phyloP scores from a whole-genome alignment of 2,113 vertebrate genomes.

The Phaethornis superciliosus region DNA sequence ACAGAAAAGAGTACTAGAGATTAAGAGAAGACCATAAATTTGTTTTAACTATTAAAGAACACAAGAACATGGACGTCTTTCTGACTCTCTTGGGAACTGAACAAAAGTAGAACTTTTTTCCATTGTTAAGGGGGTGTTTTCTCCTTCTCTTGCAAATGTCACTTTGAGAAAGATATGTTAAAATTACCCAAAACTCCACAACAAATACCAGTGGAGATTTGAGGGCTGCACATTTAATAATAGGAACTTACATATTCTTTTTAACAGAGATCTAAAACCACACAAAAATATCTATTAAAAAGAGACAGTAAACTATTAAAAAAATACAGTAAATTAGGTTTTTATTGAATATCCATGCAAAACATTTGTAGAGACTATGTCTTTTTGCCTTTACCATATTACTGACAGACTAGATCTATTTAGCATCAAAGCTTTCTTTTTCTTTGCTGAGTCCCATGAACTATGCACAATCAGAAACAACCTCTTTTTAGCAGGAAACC shows the following conservation, averaged over 20 bases:
- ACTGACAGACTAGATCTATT: neutral
- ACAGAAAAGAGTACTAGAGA: neutral
- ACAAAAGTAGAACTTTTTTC: neutral
- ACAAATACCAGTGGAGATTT: neutral
- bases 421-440: neutral
- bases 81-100: neutral
- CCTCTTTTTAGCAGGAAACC: neutral
- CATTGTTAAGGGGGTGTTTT: neutral
- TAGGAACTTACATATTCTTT: neutral
- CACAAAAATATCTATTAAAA: neutral
- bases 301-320: neutral
- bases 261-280: neutral
- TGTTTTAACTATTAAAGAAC: neutral
- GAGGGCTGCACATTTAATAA: neutral
- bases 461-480: neutral
- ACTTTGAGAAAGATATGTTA: neutral
- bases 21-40: neutral
- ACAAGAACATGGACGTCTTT: neutral
- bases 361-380: neutral
- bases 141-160: neutral
- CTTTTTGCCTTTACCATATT: neutral
- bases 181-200: neutral
- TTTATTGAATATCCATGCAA: neutral
- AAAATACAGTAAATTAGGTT: neutral
- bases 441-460: neutral